Percentiles rank a stretch among this genome's conserved stretches.
Evolutionary conservation across 2,113 vertebrate species (phyloP).

Genomic region (Eurypyga helias): DNA sequence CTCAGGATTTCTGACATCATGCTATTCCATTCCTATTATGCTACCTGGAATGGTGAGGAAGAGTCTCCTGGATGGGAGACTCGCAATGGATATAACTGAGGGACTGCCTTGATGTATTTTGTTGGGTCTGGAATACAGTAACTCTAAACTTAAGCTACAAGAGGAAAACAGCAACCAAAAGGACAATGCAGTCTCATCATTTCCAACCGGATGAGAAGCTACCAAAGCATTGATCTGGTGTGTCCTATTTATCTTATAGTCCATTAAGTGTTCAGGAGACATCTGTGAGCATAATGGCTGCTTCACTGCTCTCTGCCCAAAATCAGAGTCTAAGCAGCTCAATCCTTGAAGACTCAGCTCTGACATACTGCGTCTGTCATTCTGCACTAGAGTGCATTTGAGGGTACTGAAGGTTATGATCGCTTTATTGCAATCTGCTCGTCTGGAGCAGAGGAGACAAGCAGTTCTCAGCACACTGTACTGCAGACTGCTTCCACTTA

Average conservation of each 20-base stretch:
- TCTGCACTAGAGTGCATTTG: neutral
- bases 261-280: neutral
- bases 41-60: neutral
- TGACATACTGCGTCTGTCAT: neutral
- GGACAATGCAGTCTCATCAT: neutral
- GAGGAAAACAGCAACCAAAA: neutral
- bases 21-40: no score
- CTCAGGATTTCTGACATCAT: neutral
- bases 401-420: neutral
- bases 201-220: neutral
- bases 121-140: neutral
- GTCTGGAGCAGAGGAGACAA: neutral
- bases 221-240: neutral
- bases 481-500: neutral
- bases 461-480: neutral
- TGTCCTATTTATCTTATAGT: accelerated
- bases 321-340: neutral
- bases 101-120: neutral
- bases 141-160: neutral
- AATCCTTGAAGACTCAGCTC: neutral
- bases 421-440: neutral
- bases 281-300: neutral
- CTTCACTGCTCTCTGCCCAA: neutral
- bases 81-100: neutral
- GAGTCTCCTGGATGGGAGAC: neutral